Evolutionary conservation across 2,797 vertebrate genomes (phyloP).

Genomic region (Adrianichthys oophorus): DNA sequence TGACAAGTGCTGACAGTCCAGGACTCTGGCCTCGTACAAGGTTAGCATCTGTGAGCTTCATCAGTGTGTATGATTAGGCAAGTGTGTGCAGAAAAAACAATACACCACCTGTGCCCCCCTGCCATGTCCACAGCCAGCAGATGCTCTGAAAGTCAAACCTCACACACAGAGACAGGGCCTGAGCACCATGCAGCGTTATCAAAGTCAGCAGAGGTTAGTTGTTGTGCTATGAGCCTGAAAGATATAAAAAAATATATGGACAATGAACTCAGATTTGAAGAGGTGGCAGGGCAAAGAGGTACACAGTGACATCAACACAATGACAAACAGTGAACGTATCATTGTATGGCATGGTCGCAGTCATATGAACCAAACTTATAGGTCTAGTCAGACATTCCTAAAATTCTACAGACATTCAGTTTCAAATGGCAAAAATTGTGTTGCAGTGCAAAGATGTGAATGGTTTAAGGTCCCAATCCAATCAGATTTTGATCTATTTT

Average conservation of each 20-base stretch:
- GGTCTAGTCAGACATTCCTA: no score
- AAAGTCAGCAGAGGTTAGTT: constrained; percentile 74
- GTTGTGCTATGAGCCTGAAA: constrained; percentile 54
- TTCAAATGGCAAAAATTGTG: no score
- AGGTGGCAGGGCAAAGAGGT: constrained; percentile 17
- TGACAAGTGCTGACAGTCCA: constrained; percentile 71
- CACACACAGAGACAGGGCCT: constrained; percentile 19
- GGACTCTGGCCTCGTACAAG: constrained; percentile 70
- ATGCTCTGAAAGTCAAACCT: constrained; percentile 75
- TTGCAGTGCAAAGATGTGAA: no score
- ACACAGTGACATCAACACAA: constrained; percentile 1
- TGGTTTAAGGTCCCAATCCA: no score
- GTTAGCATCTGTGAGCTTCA: constrained; percentile 71
- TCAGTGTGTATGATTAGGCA: constrained; percentile 39
- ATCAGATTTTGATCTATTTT: no score
- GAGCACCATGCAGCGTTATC: constrained; percentile 65
- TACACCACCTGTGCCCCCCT: constrained; percentile 75
- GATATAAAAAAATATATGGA: constrained; percentile 61
- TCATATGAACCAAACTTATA: no score
- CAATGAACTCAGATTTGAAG: constrained; percentile 46
- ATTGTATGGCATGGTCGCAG: neutral
- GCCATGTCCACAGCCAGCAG: constrained; percentile 71
- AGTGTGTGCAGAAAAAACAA: constrained; percentile 63
- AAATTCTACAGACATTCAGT: no score
- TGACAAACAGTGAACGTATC: neutral